Conservation (phyloP, 2,113 vertebrate species). For the Phainopepla nitens region DNA sequence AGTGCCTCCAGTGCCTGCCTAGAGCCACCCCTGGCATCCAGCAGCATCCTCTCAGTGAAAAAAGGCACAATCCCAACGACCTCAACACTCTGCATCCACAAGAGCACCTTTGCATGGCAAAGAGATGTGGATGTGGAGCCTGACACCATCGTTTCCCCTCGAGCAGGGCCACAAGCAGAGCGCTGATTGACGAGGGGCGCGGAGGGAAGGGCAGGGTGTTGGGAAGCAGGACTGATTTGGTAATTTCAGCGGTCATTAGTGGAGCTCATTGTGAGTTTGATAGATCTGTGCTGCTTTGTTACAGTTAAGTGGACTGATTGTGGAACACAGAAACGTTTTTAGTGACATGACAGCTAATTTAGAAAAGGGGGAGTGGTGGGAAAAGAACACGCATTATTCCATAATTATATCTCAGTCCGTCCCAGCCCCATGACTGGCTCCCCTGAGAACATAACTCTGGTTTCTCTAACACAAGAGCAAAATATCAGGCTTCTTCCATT, state of each 20-base stretch:
- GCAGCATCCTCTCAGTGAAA: not conserved
- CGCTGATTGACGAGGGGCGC: not conserved
- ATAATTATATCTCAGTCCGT: slow-evolving; percentile 29
- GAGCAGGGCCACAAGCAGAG: not conserved
- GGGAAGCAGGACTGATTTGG: slow-evolving; percentile 37
- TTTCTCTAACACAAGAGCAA: not conserved
- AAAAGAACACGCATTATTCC: slow-evolving; percentile 61
- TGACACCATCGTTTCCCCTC: fast-evolving
- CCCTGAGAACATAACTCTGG: slow-evolving; percentile 19
- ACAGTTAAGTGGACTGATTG: slow-evolving; percentile 70
- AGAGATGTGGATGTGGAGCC: not conserved
- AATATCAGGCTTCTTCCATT: not conserved
- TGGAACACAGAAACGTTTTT: slow-evolving; percentile 63
- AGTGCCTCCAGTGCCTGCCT: not conserved
- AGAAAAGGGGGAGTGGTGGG: slow-evolving; percentile 33
- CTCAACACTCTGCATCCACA: not conserved
- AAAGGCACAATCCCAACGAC: not conserved
- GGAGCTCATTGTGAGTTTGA: slow-evolving; percentile 56
- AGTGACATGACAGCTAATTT: slow-evolving; percentile 70
- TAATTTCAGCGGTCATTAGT: slow-evolving; percentile 66
- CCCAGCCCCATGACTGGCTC: slow-evolving; percentile 12
- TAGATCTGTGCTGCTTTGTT: slow-evolving; percentile 66
- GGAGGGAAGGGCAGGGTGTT: slow-evolving; percentile 1
- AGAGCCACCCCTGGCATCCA: not conserved
- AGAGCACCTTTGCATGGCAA: not conserved